Base-by-base conservation (phyloP, 2,888 invertebrate species). In the Erebia aethiops region DNA sequence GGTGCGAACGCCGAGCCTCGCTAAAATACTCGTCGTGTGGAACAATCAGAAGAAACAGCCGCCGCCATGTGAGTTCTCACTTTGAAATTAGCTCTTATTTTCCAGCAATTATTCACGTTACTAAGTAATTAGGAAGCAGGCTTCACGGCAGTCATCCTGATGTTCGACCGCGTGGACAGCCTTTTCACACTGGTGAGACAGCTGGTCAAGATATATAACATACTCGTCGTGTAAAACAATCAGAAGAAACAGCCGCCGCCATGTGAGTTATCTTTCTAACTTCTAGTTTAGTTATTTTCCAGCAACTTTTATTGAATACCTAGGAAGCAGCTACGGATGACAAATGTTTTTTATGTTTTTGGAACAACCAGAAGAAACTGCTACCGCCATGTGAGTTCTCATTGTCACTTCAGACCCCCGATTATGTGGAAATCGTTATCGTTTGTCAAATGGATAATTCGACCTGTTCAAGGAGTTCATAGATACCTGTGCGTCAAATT, bases 191-290 rank as follows among this genome's bases (percentile, higher is more conserved):
- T 99, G 11, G 97, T 99, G 73, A 95, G 96, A 79, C 97, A 97
- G 87, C 93, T 99, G 98, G 96, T 97, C 80, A 98, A 98, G 93
- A 10, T 11, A 46, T 11, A 9, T 43, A 9, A 43, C 9, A 96
- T 99, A 76, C 92, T 99, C 49, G 98, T 99, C 41, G 95, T 99
- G 74, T 99, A 99, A 99, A 99, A 99, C 90, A 98, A 99, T 89
- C 98, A 98, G 89, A 95, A 95, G 77, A 98, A 98, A 88, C 92
- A 95, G 72, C 99, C 99, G 57, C 99, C 99, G 1, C 96, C 96
- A 76, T 94, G 98, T 98, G 89, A 95, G 95, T 94, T 58, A 5
- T 11, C 14, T 11, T 46, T 46, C 13, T 46, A 13, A 46, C 46
- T 46, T 46, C 11, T 13, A 11, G 13, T 46, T 13, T 46, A 46